Percentiles rank a stretch among this genome's conserved stretches.
Evolutionary conservation across 2,888 invertebrate genomes (phyloP).

Genomic region (Carterocephalus palaemon): DNA sequence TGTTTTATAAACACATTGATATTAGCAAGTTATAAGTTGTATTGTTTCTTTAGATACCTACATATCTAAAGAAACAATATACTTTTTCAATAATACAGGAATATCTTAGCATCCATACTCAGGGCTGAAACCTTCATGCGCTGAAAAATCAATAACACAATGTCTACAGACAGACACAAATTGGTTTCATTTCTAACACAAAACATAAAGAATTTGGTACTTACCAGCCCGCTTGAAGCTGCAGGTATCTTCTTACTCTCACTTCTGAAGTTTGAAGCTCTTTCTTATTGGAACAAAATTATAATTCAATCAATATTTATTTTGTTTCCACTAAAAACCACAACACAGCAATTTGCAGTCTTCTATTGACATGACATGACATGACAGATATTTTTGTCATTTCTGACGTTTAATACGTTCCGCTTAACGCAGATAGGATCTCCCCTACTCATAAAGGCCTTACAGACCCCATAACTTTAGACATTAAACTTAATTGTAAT

Average conservation of each 20-base stretch:
- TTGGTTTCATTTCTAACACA: neutral
- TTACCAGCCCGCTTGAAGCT: constrained; percentile 3
- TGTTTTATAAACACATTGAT: no score
- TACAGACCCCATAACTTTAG: no score
- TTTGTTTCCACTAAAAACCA: constrained; percentile 19
- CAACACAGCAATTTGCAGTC: constrained; percentile 7
- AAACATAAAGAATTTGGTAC: neutral
- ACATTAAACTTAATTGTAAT: no score
- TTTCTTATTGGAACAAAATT: neutral
- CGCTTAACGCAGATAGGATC: no score
- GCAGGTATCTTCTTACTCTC: no score
- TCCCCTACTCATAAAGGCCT: no score
- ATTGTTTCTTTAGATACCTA: no score
- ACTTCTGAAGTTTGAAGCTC: neutral
- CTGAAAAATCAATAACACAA: constrained; percentile 27
- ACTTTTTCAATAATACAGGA: no score
- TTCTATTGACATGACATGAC: constrained; percentile 12
- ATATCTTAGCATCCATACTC: no score
- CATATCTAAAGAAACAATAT: no score
- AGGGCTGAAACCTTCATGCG: constrained; percentile 8
- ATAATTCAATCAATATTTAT: constrained; percentile 20
- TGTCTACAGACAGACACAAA: constrained; percentile 7
- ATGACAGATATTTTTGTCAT: neutral
- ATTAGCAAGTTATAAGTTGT: no score
- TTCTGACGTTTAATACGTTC: neutral